Evolutionary conservation across 2,888 invertebrate genomes (phyloP).

Genomic region (Chloroclysta siterata): DNA sequence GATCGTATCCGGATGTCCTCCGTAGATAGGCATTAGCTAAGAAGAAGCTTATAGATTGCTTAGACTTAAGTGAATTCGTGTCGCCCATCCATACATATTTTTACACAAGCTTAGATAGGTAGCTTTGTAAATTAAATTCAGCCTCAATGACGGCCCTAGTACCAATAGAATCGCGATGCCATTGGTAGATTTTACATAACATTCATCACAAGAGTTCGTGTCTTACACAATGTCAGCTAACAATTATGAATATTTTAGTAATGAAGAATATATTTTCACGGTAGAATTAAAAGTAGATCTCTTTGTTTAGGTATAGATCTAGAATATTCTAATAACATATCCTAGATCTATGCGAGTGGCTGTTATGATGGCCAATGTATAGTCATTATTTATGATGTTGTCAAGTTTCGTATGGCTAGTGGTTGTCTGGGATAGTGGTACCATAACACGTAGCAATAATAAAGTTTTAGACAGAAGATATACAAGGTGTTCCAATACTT

Average conservation of each 20-base stretch:
- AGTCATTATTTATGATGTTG: constrained; percentile 18
- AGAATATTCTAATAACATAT: constrained; percentile 29
- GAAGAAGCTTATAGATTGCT: constrained; percentile 47
- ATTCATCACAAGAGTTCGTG: constrained; percentile 46
- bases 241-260: constrained; percentile 56
- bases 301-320: constrained; percentile 26
- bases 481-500: too few species aligned
- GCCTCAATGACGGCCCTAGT: constrained; percentile 46
- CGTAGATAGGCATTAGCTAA: constrained; percentile 30
- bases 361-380: constrained; percentile 23
- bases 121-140: constrained; percentile 68
- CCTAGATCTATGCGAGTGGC: constrained; percentile 25
- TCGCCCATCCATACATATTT: constrained; percentile 59
- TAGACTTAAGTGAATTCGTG: constrained; percentile 46
- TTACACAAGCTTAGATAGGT: constrained; percentile 77
- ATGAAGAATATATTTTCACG: constrained; percentile 50
- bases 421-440: constrained; percentile 1
- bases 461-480: too few species aligned
- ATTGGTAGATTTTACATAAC: constrained; percentile 22
- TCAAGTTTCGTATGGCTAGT: constrained; percentile 10
- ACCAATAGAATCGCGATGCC: constrained; percentile 12
- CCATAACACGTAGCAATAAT: background rate
- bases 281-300: constrained; percentile 20
- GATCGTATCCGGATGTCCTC: constrained; percentile 23
- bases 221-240: constrained; percentile 41